phyloP scores from a whole-genome alignment of 2,888 invertebrate genomes.

The Sinopyrophorus schimmeli region DNA sequence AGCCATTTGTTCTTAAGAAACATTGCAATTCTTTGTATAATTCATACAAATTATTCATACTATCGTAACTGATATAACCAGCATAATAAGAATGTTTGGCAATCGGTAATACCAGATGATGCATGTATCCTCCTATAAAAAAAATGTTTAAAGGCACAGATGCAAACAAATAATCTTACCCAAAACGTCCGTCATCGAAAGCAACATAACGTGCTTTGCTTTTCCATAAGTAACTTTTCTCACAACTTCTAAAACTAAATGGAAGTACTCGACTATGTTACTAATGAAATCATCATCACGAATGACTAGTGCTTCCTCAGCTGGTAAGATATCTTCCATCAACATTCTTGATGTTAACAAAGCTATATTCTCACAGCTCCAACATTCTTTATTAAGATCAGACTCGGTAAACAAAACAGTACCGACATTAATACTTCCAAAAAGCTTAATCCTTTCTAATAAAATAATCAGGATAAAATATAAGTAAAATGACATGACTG shows the following conservation, averaged over 20 bases:
- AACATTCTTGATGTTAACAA: slow-evolving; percentile 51
- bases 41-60: slow-evolving; percentile 59
- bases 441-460: no score
- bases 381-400: slow-evolving; percentile 49
- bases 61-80: slow-evolving; percentile 61
- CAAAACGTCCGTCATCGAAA: slow-evolving; percentile 50
- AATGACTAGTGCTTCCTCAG: slow-evolving; percentile 41
- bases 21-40: slow-evolving; percentile 62
- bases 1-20: slow-evolving; percentile 63
- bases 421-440: slow-evolving; percentile 44
- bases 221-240: slow-evolving; percentile 44
- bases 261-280: slow-evolving; percentile 51
- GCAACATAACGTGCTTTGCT: slow-evolving; percentile 48
- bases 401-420: slow-evolving; percentile 50
- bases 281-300: slow-evolving; percentile 48
- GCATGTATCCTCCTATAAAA: slow-evolving; percentile 64
- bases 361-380: slow-evolving; percentile 50
- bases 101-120: slow-evolving; percentile 62
- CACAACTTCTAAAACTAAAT: slow-evolving; percentile 44
- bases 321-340: slow-evolving; percentile 49
- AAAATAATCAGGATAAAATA: no score
- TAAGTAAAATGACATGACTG: no score
- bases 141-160: slow-evolving; percentile 34
- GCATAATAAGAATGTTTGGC: slow-evolving; percentile 66
- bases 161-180: slow-evolving; percentile 34